phyloP scores from a whole-genome alignment of 30 jellyfish, hydroid and myxozoan genomes.

The Nemopilema nomurai region DNA sequence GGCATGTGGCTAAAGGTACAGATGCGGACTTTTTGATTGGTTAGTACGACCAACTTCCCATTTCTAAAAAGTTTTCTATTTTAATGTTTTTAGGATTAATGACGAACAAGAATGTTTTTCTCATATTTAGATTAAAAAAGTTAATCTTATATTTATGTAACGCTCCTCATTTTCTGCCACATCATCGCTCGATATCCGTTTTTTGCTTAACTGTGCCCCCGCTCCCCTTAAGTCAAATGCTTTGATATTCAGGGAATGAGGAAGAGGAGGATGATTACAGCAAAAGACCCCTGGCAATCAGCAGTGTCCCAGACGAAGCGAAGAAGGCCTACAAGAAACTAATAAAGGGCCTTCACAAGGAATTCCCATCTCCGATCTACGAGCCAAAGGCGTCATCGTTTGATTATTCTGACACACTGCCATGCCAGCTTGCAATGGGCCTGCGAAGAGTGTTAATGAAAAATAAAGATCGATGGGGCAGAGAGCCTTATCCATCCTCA shows the following conservation, averaged over 20 bases:
- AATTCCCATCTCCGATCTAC: constrained; percentile 32
- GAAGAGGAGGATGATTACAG: neutral
- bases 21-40: neutral
- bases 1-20: neutral
- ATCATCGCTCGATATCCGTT: too few species aligned
- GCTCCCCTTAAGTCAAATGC: too few species aligned
- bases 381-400: neutral
- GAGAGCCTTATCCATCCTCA: constrained; percentile 22
- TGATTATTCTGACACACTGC: constrained; percentile 32
- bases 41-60: neutral
- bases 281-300: neutral
- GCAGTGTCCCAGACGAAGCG: constrained; percentile 6
- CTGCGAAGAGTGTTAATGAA: constrained; percentile 9
- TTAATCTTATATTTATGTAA: too few species aligned
- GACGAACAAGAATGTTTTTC: too few species aligned
- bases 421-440: constrained; percentile 31
- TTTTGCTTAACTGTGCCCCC: too few species aligned
- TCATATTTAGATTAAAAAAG: too few species aligned
- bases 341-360: constrained; percentile 27
- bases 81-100: too few species aligned
- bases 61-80: too few species aligned
- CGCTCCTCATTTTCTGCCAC: too few species aligned
- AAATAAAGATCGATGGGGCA: neutral
- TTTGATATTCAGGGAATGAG: neutral
- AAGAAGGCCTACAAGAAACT: constrained; percentile 30